These are phyloP conservation scores for Acanthosoma haemorrhoidale DNA, from an alignment of 2,888 invertebrate genomes.

Conservation along the genomic window DNA sequence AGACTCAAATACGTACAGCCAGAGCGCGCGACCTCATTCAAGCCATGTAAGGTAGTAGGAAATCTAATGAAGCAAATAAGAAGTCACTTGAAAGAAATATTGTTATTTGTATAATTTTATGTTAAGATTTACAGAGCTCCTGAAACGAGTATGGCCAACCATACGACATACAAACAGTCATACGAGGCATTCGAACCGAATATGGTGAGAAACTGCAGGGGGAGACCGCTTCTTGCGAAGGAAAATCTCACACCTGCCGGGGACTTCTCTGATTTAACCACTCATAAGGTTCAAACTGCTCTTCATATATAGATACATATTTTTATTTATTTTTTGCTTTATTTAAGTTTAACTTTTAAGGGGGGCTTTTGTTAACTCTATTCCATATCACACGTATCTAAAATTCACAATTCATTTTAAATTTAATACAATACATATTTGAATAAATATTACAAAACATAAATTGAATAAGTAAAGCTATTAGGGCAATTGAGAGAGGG, in stretches of 20 bases:
- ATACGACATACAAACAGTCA: conserved; percentile 47
- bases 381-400: no score
- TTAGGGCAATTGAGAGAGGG: no score
- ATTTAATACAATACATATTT: no score
- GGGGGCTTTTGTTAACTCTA: no score
- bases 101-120: neutral
- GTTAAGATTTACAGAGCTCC: conserved; percentile 43
- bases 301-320: no score
- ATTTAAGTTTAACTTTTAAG: no score
- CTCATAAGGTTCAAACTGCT: conserved; percentile 44
- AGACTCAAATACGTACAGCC: conserved; percentile 39
- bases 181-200: conserved; percentile 44
- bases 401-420: no score
- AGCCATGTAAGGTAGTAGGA: conserved; percentile 32
- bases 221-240: conserved; percentile 42
- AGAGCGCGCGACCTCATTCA: conserved; percentile 38
- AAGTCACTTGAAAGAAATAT: neutral
- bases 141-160: conserved; percentile 42
- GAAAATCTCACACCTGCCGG: conserved; percentile 38
- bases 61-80: neutral
- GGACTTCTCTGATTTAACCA: conserved; percentile 44
- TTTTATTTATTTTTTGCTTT: no score
- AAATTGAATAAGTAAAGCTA: no score
- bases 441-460: no score
- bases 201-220: conserved; percentile 36